A percentile compares a stretch with the other conserved stretches of the same genome.
phyloP scores from a whole-genome alignment of 2,888 invertebrate genomes.

The Xylocampa areola region DNA sequence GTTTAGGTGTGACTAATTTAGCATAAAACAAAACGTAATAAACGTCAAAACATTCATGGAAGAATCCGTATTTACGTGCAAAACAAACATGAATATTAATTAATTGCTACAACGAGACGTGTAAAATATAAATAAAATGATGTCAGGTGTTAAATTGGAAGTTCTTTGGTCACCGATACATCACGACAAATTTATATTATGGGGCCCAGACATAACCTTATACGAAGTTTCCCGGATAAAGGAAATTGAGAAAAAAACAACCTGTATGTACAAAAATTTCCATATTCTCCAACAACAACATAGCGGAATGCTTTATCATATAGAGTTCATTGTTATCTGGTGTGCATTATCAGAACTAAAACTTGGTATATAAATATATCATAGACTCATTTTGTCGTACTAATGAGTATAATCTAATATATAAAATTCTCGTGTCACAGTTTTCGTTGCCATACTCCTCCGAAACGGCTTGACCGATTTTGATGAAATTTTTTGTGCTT shows the following conservation, averaged over 20 bases:
- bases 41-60: conserved; percentile 37
- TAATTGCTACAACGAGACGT: conserved; percentile 18
- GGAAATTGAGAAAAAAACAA: conserved; percentile 88
- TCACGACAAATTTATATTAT: conserved; percentile 95
- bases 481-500: too few relatives aligned
- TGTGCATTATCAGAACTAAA: conserved; percentile 21
- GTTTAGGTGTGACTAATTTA: background rate
- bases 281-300: too few relatives aligned
- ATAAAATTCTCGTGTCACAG: too few relatives aligned
- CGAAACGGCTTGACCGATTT: too few relatives aligned
- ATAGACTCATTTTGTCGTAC: too few relatives aligned
- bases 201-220: conserved; percentile 96
- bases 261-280: conserved; percentile 68
- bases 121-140: conserved; percentile 58
- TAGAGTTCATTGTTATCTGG: conserved; percentile 24
- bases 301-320: conserved; percentile 6
- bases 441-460: too few relatives aligned
- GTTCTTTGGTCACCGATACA: conserved; percentile 96
- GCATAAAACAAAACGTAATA: conserved; percentile 42
- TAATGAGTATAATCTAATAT: too few relatives aligned
- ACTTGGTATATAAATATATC: too few relatives aligned
- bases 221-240: conserved; percentile 93
- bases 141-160: conserved; percentile 91
- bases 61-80: conserved; percentile 26
- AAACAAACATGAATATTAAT: conserved; percentile 45